These are phyloP conservation scores for Synergus japonicus DNA, from an alignment of 2,888 invertebrate genomes.

Conservation along the genomic window DNA sequence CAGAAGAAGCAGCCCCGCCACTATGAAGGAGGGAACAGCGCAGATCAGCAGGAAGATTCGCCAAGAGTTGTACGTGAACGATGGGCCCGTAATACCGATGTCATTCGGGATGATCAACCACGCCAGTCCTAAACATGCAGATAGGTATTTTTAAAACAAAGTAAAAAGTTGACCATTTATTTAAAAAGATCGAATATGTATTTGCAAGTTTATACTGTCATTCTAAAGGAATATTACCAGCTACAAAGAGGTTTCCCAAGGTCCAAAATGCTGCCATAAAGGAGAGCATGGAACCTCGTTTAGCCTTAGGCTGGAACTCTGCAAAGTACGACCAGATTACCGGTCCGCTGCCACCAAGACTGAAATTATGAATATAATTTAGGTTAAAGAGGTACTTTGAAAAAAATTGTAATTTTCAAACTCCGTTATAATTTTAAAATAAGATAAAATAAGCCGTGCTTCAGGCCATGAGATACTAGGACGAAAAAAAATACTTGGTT, in stretches of 20 bases:
- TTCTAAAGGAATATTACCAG: slow-evolving; percentile 80
- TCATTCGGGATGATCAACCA: slow-evolving; percentile 80
- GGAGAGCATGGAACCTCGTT: slow-evolving; percentile 94
- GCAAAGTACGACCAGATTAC: slow-evolving; percentile 97
- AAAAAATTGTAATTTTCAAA: background rate
- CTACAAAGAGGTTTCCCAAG: slow-evolving; percentile 93
- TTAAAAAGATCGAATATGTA: background rate
- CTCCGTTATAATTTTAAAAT: too few species aligned
- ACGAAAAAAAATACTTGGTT: too few species aligned
- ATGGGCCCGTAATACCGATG: slow-evolving; percentile 83
- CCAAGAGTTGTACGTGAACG: slow-evolving; percentile 94
- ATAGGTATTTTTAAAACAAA: background rate
- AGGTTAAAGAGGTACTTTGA: background rate
- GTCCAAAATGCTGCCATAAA: slow-evolving; percentile 98
- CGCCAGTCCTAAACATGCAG: slow-evolving; percentile 78
- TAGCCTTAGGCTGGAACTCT: slow-evolving; percentile 94
- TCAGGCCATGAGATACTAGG: too few species aligned
- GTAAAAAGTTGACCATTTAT: slow-evolving; percentile 29
- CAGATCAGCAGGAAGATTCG: slow-evolving; percentile 93
- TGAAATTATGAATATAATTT: slow-evolving; percentile 71
- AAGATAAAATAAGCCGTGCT: too few species aligned
- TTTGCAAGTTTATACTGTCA: background rate
- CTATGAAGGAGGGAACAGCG: slow-evolving; percentile 92
- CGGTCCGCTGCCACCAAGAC: slow-evolving; percentile 92
- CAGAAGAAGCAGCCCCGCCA: slow-evolving; percentile 89